Base-by-base conservation (phyloP, 2,888 invertebrate species). In the Asteroscopus sphinx region DNA sequence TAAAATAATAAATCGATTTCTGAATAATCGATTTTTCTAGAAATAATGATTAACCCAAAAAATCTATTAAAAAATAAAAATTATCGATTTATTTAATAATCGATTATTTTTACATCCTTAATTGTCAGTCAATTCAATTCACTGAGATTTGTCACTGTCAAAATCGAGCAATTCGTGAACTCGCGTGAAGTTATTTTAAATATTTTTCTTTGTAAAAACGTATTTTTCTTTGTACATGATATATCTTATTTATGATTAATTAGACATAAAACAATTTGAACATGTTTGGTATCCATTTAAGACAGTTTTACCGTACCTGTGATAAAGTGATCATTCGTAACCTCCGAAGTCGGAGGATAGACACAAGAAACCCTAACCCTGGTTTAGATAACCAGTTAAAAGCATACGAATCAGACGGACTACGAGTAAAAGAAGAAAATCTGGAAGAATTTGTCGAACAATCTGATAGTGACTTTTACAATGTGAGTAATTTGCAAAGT, bases 401-500 rank as follows among this genome's bases (percentile, higher is more conserved):
- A 33, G 90, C 88, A 3, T 92, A 91, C 52, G 67, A 82, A 54
- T 49, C 85, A 49, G 89, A 90, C 59, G 86, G 87, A 1, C 48
- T 89, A 7, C 77, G 73, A 28, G 72, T 93, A 9, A 79, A 83
- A 36, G 82, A 90, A 26, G 83, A 86, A 4, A 84, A 93, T 63
- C 82, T 84, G 9, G 90, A 92, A 66, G 90, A 94, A 53, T 87
- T 89, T 47, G 70, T 94, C 2, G 93, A 92, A 58, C 78, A 86
- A 60, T 92, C 91, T 5, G 91, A 90, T 30, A 89, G 90, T 46
- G 90, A 93, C 64, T 92, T 95, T 65, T 84, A 82, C 52, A 85
- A 89, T 39, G 89, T 93, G 68, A 79, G 80, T 73, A 51, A 1
- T 3, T 16, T n/a, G n/a, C 4, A 12, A 16, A 2, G 15, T 15